Base-by-base conservation (phyloP, 2,797 vertebrate genomes). In the Fistularia commersonii region DNA sequence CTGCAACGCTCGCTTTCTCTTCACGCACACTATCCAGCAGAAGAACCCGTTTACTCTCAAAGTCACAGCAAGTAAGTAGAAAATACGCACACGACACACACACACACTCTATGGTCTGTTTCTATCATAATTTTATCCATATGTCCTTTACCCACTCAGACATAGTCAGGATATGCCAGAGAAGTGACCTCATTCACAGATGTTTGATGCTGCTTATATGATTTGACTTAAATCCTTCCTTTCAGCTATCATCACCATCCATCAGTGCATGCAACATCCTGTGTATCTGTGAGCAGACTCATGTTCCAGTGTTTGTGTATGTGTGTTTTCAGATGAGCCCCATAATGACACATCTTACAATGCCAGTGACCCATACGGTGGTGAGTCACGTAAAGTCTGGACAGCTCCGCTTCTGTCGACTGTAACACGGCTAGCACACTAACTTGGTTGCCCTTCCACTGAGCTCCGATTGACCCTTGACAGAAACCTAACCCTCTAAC, bases 11-110 rank as follows among this genome's bases (percentile, higher is more conserved):
- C 95, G 96, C 47, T 99, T 98, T 83, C 90, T 88, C 60, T 98
- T 97, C 82, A 99, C 96, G 32, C 93, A 98, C 81, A 99, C 97
- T 81, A 99, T 99, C 72, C 97, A 99, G 83, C 96, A 98, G 89
- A 99, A 99, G 81, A 98, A 98, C 74, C 93, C 97, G 2, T 96
- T 92, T 80, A 93, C 81, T 12, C 94, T 99, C 79, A 95, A 90
- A 88, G 93, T 99, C 55, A 87, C 88, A 48, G 91, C 92, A 80
- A 97, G 97, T 98, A 86, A 97, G 95, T 95, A 42, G 11, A 23
- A 23, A 23, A 23, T 23, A 23, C 23, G 23, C 23, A 23, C 2
- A 23, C 23, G 4, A 4, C 13, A 51, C 11, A 40, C 13, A 23
- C 39, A 34, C 34, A 42, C 36, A 44, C 41, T 34, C 11, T 48